These are phyloP conservation scores for Atta colombica DNA, from an alignment of 1,140 invertebrate genomes.

Conservation along the genomic window DNA sequence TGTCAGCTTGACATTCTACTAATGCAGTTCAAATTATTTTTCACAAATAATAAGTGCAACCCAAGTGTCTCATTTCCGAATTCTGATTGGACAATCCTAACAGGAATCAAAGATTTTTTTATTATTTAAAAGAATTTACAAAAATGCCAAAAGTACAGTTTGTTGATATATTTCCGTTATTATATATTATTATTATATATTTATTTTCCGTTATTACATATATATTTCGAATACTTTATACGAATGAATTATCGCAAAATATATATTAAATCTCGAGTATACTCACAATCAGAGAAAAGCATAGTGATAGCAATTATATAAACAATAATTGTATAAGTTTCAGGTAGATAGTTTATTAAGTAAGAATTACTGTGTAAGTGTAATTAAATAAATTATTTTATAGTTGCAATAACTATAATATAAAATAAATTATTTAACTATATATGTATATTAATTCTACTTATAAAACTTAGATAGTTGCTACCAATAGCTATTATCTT, in stretches of 20 bases:
- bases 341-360: too few relatives aligned
- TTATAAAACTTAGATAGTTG: too few relatives aligned
- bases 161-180: background rate
- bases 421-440: too few relatives aligned
- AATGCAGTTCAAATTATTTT: background rate
- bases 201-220: too few relatives aligned
- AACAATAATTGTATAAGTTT: too few relatives aligned
- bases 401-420: too few relatives aligned
- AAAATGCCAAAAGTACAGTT: background rate
- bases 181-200: too few relatives aligned
- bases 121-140: background rate
- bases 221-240: background rate
- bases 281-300: too few relatives aligned
- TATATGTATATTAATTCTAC: too few relatives aligned
- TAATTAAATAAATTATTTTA: too few relatives aligned
- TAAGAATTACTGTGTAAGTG: too few relatives aligned
- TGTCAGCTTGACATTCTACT: background rate
- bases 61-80: background rate
- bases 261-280: background rate
- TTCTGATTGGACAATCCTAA: background rate
- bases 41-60: background rate
- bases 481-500: too few relatives aligned
- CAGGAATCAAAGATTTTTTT: background rate
- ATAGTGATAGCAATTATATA: background rate
- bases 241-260: background rate